These are phyloP conservation scores for Acridotheres tristis DNA, from an alignment of 2,797 vertebrate genomes.

Conservation along the genomic window DNA sequence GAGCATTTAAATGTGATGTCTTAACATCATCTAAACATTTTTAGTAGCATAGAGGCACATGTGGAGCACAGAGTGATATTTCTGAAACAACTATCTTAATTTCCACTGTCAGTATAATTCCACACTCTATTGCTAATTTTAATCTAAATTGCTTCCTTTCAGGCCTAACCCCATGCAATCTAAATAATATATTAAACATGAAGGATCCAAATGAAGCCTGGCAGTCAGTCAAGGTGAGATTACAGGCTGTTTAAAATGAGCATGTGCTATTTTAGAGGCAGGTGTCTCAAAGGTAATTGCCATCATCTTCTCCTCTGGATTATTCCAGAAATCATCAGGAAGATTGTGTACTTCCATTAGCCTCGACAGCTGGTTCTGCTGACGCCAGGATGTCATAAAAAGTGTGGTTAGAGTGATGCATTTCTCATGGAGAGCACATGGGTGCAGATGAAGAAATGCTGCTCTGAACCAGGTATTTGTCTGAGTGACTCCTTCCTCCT, in stretches of 20 bases:
- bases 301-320: slow-evolving; percentile 65
- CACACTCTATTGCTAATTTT: slow-evolving; percentile 49
- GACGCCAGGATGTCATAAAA: slow-evolving; percentile 40
- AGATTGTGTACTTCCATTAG: slow-evolving; percentile 68
- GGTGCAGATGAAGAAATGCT: neutral
- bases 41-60: neutral
- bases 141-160: slow-evolving; percentile 63
- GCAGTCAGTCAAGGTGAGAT: slow-evolving; percentile 67
- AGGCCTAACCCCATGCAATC: slow-evolving; percentile 48
- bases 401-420: slow-evolving; percentile 34
- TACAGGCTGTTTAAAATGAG: slow-evolving; percentile 58
- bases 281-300: slow-evolving; percentile 69
- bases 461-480: slow-evolving; percentile 22
- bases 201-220: slow-evolving; percentile 67
- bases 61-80: neutral
- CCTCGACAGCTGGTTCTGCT: slow-evolving; percentile 58
- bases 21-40: slow-evolving; percentile 3
- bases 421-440: slow-evolving; percentile 32
- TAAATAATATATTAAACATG: slow-evolving; percentile 73
- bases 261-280: slow-evolving; percentile 69
- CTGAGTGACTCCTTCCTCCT: slow-evolving; percentile 21
- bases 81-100: slow-evolving; percentile 23
- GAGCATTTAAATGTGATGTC: neutral
- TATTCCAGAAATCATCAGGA: slow-evolving; percentile 71
- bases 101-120: slow-evolving; percentile 50